Evolutionary conservation across 2,888 invertebrate species (phyloP).

Genomic region (Microctonus hyperodae): DNA sequence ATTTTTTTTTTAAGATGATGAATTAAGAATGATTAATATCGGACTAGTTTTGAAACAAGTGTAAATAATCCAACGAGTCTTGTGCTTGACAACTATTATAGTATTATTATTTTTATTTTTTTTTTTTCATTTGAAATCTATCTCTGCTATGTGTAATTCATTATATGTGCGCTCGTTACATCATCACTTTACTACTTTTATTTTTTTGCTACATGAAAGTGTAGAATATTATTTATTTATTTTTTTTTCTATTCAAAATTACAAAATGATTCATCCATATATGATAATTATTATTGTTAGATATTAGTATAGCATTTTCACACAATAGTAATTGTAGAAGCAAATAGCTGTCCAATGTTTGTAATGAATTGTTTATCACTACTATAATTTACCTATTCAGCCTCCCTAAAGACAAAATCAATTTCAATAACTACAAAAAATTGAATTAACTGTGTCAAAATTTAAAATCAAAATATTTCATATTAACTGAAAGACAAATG

Average conservation of each 20-base stretch:
- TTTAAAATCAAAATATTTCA: background rate
- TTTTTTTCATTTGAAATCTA: slow-evolving; percentile 31
- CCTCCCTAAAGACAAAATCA: slow-evolving; percentile 51
- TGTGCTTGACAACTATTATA: slow-evolving; percentile 37
- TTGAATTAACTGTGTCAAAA: slow-evolving; percentile 14
- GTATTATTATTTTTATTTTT: slow-evolving; percentile 32
- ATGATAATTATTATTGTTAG: slow-evolving; percentile 43
- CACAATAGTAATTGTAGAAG: slow-evolving; percentile 22
- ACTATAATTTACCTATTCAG: slow-evolving; percentile 32
- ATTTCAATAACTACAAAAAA: slow-evolving; percentile 18
- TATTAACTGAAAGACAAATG: background rate
- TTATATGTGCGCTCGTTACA: slow-evolving; percentile 27
- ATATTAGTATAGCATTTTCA: slow-evolving; percentile 52
- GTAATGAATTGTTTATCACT: slow-evolving; percentile 17
- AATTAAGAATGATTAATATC: background rate
- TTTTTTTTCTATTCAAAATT: background rate
- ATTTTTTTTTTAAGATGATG: background rate
- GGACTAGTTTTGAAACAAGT: slow-evolving; percentile 48
- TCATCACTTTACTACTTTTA: slow-evolving; percentile 35
- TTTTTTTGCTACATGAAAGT: slow-evolving; percentile 45
- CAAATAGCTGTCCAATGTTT: slow-evolving; percentile 26
- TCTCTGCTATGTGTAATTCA: slow-evolving; percentile 37
- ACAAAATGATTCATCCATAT: no score
- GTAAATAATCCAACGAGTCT: slow-evolving; percentile 41
- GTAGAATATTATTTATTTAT: slow-evolving; percentile 34